These are phyloP conservation scores for Argyrosomus regius DNA, from an alignment of 2,797 vertebrate genomes.

Conservation along the genomic window DNA sequence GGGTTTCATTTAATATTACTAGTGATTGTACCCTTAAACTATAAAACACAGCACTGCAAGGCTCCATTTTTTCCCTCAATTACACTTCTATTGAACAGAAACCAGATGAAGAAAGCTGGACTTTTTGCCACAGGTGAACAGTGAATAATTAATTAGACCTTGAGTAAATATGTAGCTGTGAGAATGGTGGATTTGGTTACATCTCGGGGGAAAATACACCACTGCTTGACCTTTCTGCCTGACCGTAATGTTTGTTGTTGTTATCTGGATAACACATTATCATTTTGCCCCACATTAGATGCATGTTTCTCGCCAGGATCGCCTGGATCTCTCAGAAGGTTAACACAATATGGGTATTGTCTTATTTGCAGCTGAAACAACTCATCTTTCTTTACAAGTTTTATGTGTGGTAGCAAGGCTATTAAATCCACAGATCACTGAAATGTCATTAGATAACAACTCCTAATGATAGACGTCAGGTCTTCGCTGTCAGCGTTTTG, in stretches of 20 bases:
- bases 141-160: slow-evolving; percentile 62
- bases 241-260: slow-evolving; percentile 16
- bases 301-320: neutral
- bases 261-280: slow-evolving; percentile 13
- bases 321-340: neutral
- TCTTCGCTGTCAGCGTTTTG: slow-evolving; percentile 46
- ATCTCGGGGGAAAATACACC: slow-evolving; percentile 25
- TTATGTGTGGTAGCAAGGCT: neutral
- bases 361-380: slow-evolving; percentile 30
- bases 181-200: slow-evolving; percentile 34
- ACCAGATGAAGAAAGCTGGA: slow-evolving; percentile 27
- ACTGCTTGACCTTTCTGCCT: slow-evolving; percentile 1
- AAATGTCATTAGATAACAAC: slow-evolving; percentile 60
- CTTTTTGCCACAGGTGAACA: slow-evolving; percentile 37
- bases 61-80: slow-evolving; percentile 24
- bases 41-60: neutral
- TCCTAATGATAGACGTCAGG: slow-evolving; percentile 51
- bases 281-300: slow-evolving; percentile 18
- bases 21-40: slow-evolving; percentile 42
- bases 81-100: slow-evolving; percentile 20
- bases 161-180: slow-evolving; percentile 51
- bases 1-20: slow-evolving; percentile 55
- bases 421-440: slow-evolving; percentile 25
- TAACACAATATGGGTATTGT: neutral
- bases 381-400: neutral